Percentiles rank a stretch among this genome's conserved stretches.
phyloP scores from a whole-genome alignment of 2,113 vertebrate genomes.

The Paramisgurnus dabryanus region DNA sequence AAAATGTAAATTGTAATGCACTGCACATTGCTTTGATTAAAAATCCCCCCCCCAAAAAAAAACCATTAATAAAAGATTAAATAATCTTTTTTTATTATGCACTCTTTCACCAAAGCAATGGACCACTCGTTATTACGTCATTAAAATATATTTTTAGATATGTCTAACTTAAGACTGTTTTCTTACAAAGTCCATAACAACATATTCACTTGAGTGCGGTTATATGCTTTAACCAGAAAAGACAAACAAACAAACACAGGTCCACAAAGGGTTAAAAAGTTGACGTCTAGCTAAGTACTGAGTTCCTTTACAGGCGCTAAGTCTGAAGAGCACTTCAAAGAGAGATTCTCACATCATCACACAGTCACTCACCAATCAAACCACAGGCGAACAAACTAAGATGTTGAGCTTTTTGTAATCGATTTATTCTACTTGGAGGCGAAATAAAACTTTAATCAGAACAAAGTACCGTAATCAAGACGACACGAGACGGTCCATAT shows the following conservation, averaged over 20 bases:
- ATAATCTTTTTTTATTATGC: too few species aligned
- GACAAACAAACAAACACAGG: neutral
- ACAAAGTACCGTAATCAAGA: conserved; percentile 23
- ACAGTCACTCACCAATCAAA: conserved; percentile 29
- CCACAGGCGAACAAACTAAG: conserved; percentile 12
- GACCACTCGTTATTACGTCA: too few species aligned
- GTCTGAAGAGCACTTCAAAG: conserved; percentile 43
- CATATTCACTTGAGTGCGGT: neutral
- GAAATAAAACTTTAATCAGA: conserved; percentile 13
- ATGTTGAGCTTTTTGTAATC: neutral
- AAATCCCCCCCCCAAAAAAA: too few species aligned
- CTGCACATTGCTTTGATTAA: too few species aligned
- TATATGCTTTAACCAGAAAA: neutral
- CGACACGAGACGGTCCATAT: neutral
- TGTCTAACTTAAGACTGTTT: too few species aligned
- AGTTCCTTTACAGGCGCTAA: conserved; percentile 34
- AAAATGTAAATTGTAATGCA: too few species aligned
- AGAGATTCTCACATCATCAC: conserved; percentile 6
- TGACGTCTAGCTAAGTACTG: conserved; percentile 12
- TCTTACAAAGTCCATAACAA: too few species aligned
- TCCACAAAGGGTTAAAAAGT: conserved; percentile 26
- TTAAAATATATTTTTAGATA: too few species aligned
- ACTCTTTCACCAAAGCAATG: too few species aligned
- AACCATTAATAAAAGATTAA: too few species aligned
- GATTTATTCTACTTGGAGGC: neutral